phyloP scores from a whole-genome alignment of 2,888 invertebrate genomes.

The Stenotaenia linearis region DNA sequence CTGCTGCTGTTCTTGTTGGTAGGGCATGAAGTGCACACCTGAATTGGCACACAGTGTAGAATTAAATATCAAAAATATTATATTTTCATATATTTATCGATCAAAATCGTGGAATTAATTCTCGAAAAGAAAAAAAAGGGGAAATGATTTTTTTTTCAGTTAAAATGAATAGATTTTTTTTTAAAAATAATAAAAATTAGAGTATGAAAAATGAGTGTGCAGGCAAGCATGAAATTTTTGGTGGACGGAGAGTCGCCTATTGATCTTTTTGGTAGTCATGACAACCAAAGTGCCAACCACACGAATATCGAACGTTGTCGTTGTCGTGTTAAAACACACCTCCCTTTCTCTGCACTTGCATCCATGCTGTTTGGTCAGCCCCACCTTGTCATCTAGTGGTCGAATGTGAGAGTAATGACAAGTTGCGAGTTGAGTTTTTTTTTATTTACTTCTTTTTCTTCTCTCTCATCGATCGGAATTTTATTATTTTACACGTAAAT shows the following conservation, averaged over 20 bases:
- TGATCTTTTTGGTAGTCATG: conserved; percentile 9
- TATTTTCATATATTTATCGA: too few relatives aligned
- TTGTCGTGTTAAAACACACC: conserved; percentile 9
- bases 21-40: background rate
- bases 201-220: background rate
- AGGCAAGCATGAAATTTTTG: background rate
- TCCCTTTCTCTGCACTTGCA: conserved; percentile 1
- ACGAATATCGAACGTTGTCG: background rate
- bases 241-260: background rate
- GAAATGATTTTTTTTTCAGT: background rate
- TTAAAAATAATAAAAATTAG: background rate
- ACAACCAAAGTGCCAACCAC: background rate
- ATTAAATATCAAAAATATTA: background rate
- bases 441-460: background rate
- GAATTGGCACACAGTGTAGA: background rate
- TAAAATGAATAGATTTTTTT: background rate
- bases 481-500: background rate
- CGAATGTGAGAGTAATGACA: background rate
- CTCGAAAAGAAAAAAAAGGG: background rate
- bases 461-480: background rate
- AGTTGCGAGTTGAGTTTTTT: background rate
- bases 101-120: background rate
- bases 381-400: background rate
- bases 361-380: background rate
- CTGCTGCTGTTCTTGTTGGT: background rate